A percentile compares a stretch with the other conserved stretches of the same genome.
Evolutionary conservation across 2,797 vertebrate genomes (phyloP).

Genomic region (Bradypodion ventrale): DNA sequence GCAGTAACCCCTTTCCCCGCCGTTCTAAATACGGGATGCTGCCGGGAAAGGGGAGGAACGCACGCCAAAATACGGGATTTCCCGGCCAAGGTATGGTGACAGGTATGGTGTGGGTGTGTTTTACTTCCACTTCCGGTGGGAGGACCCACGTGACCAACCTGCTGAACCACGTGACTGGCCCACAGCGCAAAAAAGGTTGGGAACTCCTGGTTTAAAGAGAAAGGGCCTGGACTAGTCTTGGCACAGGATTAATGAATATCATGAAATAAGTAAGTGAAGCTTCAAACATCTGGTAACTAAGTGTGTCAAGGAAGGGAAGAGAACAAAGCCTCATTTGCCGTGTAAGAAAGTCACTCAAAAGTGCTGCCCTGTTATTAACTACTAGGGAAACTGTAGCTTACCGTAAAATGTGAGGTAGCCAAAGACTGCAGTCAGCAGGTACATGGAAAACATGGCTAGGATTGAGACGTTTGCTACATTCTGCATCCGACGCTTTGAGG

Average conservation of each 20-base stretch:
- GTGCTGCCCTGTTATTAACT: neutral
- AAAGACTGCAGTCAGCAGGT: conserved; percentile 97
- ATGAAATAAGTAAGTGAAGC: neutral
- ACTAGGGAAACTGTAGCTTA: conserved; percentile 69
- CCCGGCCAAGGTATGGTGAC: too few species aligned
- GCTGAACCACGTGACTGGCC: too few species aligned
- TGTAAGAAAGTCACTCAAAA: neutral
- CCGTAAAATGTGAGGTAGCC: conserved; percentile 98
- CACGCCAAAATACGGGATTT: too few species aligned
- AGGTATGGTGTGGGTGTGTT: too few species aligned
- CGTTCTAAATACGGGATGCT: too few species aligned
- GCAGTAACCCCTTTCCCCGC: too few species aligned
- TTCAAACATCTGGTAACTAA: neutral
- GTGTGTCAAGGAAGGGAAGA: neutral
- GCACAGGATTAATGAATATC: neutral
- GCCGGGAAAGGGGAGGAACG: too few species aligned
- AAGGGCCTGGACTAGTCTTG: neutral
- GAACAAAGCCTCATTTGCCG: neutral
- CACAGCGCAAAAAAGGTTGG: too few species aligned
- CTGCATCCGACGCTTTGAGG: conserved; percentile 93
- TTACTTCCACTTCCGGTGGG: too few species aligned
- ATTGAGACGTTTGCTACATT: conserved; percentile 96
- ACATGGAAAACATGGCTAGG: conserved; percentile 94
- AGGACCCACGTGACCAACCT: too few species aligned
- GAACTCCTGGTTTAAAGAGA: too few species aligned